These are phyloP conservation scores for Corythornis cristatus DNA, from an alignment of 2,113 vertebrate species.

Conservation along the genomic window DNA sequence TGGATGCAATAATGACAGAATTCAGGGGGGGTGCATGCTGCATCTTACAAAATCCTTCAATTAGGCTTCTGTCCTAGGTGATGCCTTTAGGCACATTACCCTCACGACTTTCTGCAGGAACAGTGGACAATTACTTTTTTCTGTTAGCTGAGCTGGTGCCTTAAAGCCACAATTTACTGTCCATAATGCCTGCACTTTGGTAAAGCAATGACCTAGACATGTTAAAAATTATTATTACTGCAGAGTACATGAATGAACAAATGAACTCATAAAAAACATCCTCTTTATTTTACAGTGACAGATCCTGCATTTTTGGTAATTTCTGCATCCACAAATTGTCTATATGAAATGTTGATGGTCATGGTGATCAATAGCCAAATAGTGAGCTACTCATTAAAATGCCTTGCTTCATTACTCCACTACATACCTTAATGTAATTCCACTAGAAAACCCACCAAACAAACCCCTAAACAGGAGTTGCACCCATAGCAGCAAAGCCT, in stretches of 20 bases:
- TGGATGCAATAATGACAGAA: not conserved
- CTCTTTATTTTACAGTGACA: not conserved
- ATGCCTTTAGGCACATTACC: not conserved
- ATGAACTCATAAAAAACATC: not conserved
- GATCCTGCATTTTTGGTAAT: not conserved
- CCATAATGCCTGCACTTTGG: not conserved
- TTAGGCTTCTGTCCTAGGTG: not conserved
- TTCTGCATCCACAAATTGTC: not conserved
- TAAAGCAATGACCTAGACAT: constrained; percentile 3
- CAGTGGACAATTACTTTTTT: not conserved
- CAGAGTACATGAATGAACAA: not conserved
- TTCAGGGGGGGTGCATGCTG: not conserved
- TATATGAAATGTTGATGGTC: not conserved
- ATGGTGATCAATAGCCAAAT: not conserved
- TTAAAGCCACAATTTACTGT: constrained; percentile 3
- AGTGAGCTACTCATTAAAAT: constrained; percentile 14
- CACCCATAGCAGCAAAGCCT: constrained; percentile 1
- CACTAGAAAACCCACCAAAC: not conserved
- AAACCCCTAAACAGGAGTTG: not conserved
- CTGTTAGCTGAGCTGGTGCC: not conserved
- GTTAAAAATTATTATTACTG: constrained; percentile 22
- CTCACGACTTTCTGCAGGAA: not conserved
- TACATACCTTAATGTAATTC: not conserved
- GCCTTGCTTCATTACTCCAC: not conserved
- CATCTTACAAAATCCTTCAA: not conserved